These are phyloP conservation scores for Monoplex corrugatus DNA, from an alignment of 2,888 invertebrate genomes.

Conservation along the genomic window DNA sequence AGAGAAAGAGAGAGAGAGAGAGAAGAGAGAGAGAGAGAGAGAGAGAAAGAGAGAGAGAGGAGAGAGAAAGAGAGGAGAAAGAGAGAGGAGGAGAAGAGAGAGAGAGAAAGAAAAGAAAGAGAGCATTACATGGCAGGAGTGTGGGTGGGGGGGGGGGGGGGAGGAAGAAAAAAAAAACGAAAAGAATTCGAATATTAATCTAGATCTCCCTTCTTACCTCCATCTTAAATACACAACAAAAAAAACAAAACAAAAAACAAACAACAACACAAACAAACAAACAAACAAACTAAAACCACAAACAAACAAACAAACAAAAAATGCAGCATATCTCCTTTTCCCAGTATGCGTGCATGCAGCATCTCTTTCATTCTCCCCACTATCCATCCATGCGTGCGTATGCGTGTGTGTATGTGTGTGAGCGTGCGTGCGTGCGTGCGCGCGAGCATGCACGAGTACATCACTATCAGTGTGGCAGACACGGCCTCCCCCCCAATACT, in stretches of 20 bases:
- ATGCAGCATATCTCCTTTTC: not conserved
- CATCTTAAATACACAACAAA: too few relatives aligned
- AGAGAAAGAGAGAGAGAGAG: not conserved
- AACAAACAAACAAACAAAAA: too few relatives aligned
- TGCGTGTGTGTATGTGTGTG: not conserved
- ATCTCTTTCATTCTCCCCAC: not conserved
- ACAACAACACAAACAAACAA: too few relatives aligned
- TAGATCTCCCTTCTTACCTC: too few relatives aligned
- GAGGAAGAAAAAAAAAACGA: not conserved
- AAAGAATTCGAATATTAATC: not conserved
- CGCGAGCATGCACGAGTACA: not conserved
- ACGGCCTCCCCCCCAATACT: too few relatives aligned
- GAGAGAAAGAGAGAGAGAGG: not conserved
- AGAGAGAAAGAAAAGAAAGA: not conserved
- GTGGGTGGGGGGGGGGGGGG: not conserved
- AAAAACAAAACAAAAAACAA: not conserved
- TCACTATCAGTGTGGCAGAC: too few relatives aligned
- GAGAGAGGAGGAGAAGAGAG: not conserved
- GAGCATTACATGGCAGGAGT: not conserved
- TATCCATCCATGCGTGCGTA: too few relatives aligned
- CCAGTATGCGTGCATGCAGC: not conserved
- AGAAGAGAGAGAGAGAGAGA: not conserved
- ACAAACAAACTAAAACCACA: too few relatives aligned
- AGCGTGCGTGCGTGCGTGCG: not conserved
- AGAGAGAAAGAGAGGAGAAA: not conserved